Conservation (phyloP, 2,888 invertebrate species). For the Agelastica alni region DNA sequence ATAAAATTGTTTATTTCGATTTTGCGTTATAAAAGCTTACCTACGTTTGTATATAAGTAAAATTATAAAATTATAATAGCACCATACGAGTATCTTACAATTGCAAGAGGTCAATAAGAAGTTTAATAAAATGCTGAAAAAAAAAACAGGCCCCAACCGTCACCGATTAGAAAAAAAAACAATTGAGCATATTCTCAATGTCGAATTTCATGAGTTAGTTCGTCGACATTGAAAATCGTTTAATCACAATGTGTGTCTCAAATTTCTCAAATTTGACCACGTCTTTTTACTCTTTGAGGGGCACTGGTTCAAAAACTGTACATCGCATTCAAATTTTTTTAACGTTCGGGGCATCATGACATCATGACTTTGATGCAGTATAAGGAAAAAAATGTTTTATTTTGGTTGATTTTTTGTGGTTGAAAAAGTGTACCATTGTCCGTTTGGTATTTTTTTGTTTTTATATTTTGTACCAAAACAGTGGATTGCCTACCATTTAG, state of each 20-base stretch:
- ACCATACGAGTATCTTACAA: slow-evolving; percentile 28
- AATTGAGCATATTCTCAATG: slow-evolving; percentile 20
- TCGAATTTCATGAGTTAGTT: too few relatives aligned
- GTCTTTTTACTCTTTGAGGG: too few relatives aligned
- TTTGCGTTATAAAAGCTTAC: slow-evolving; percentile 22
- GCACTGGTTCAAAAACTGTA: too few relatives aligned
- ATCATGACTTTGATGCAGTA: too few relatives aligned
- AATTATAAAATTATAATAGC: slow-evolving; percentile 27
- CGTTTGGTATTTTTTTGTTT: slow-evolving; percentile 12
- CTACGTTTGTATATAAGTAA: slow-evolving; percentile 20
- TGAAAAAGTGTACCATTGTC: too few relatives aligned
- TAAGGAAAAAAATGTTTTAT: not conserved
- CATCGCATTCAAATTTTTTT: too few relatives aligned
- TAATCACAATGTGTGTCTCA: too few relatives aligned
- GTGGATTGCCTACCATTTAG: too few relatives aligned
- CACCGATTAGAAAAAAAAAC: slow-evolving; percentile 19
- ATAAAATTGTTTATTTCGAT: not conserved
- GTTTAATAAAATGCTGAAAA: slow-evolving; percentile 23
- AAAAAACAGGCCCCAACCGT: slow-evolving; percentile 13
- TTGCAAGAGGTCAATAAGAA: not conserved
- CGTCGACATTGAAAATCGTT: too few relatives aligned
- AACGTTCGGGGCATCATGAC: not conserved
- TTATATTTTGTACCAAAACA: too few relatives aligned
- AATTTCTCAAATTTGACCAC: not conserved
- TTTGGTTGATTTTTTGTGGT: not conserved